Base-by-base conservation (phyloP, 2,797 vertebrate genomes). In the Mastacembelus armatus region DNA sequence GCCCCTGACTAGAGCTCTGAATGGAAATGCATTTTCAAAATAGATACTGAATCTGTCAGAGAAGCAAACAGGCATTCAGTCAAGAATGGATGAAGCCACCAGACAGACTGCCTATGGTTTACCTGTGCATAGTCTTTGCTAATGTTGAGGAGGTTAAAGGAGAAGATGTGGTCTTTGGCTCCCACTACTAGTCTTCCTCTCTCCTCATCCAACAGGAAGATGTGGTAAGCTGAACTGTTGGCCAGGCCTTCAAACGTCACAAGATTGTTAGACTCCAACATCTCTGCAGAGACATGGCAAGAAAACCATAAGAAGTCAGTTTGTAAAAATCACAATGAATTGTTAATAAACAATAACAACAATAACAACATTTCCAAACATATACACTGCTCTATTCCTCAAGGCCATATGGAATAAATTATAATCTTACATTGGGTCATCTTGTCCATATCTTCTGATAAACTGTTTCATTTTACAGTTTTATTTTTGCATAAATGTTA, bases 141-240 rank as follows among this genome's bases (percentile, higher is more conserved):
- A 74, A 99, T 97, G 80, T 98, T 96, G 82, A 96, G 94, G 86
- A 99, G 92, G 91, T 96, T 98, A 85, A 99, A 98, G 60, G 98
- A 98, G 93, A 99, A 96, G 85, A 99, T 94, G 85, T 99, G 96
- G 90, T 99, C 97, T 83, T 98, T 99, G 73, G 97, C 96, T 89
- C 98, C 98, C 70, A 99, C 96, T 4, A 97, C 95, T 0, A 99
- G 94, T 42, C 96, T 93, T 66, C 97, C 92, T 3, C 96, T 95
- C 89, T 99, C 98, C 83, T 99, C 98, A 3, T 99, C 98, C 93
- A 99, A 78, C 77, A 99, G 94, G 81, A 99, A 97, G 21, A 96
- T 98, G 79, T 99, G 95, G 85, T 99, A 99, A 84, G 94, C 94
- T 10, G 97, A 98, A 63, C 97, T 99, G 87, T 98, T 98, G 80